Base-by-base conservation (phyloP, 2,797 vertebrate species). In the Catostomus latipinnis region DNA sequence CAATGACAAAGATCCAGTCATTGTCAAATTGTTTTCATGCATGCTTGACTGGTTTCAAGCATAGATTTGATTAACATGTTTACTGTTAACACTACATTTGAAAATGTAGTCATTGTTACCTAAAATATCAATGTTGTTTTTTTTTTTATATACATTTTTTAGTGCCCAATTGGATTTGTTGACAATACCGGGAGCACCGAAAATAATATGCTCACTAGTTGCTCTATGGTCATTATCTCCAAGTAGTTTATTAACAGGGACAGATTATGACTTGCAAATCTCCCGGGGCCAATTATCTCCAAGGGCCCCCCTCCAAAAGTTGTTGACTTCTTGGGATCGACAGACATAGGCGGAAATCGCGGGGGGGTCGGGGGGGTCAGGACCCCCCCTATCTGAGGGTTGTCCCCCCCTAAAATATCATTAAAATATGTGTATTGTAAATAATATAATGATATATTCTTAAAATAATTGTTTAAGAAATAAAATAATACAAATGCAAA, bases 31-130 rank as follows among this genome's bases (percentile, higher is more conserved):
- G 78, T 81, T 74, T 79, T 90, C 90, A 90, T 88, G 54, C 86
- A 88, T 88, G 95, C 96, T 98, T 97, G 97, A 98, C 97, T 97
- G 97, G 97, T 96, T 94, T 98, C 97, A 98, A 97, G 96, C 94
- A 88, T 46, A 71, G 50, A 34, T 74, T 91, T 87, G 82, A 83
- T 86, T 88, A 82, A 82, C 88, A 84, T 91, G 91, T 92, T 92
- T 89, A 91, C 90, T 86, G 90, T 88, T 88, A 88, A 83, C 65
- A 81, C 79, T 74, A 90, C 81, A 87, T 82, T 88, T 84, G 76
- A 89, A 85, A 67, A 86, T 87, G 74, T 81, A 78, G 54, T 46
- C 53, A 18, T 45, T 56, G 57, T 73, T 63, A 60, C 72, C 8
- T 71, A 57, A 69, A 68, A 7, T 43, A 6, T n/a, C 14, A 75